Percentiles rank a stretch among this genome's conserved stretches.
These are phyloP conservation scores for Prochilodus magdalenae DNA, from an alignment of 2,113 vertebrate genomes.

Conservation along the genomic window DNA sequence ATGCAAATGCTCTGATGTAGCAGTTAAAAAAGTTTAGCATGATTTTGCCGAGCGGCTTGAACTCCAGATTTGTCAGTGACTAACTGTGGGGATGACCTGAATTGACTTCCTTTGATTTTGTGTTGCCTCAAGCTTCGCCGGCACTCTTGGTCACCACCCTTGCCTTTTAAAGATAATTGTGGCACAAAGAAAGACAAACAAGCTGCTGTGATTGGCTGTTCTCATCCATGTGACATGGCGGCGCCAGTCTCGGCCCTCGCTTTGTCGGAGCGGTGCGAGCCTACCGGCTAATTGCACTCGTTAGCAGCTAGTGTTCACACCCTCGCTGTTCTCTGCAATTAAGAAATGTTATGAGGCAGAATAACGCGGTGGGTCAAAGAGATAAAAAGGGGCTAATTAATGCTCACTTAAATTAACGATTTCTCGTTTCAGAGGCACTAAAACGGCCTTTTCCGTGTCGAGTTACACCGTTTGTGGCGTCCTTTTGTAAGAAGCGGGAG, in stretches of 20 bases:
- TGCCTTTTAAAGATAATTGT: neutral
- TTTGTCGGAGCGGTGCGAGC: conserved; percentile 41
- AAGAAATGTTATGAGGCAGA: conserved; percentile 70
- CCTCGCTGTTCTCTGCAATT: conserved; percentile 72
- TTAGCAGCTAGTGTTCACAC: conserved; percentile 70
- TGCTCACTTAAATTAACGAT: conserved; percentile 74
- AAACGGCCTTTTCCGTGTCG: conserved; percentile 61
- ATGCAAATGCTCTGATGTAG: conserved; percentile 27
- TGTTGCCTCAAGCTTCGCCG: conserved; percentile 2
- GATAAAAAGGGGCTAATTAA: conserved; percentile 73
- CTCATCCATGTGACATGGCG: conserved; percentile 2
- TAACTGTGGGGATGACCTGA: neutral
- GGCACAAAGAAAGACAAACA: neutral
- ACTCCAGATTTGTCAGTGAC: neutral
- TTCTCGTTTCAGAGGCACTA: conserved; percentile 67
- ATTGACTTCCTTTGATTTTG: conserved; percentile 14
- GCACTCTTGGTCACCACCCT: neutral
- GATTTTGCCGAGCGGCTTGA: conserved; percentile 3
- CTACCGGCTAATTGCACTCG: conserved; percentile 75
- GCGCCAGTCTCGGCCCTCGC: neutral
- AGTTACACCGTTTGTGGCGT: conserved; percentile 56
- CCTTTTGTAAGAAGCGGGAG: conserved; percentile 54
- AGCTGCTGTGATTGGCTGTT: conserved; percentile 6
- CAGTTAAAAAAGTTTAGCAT: conserved; percentile 33
- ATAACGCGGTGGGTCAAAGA: conserved; percentile 68